phyloP scores from a whole-genome alignment of 2,888 invertebrate genomes.

The Gerosis bhagava region DNA sequence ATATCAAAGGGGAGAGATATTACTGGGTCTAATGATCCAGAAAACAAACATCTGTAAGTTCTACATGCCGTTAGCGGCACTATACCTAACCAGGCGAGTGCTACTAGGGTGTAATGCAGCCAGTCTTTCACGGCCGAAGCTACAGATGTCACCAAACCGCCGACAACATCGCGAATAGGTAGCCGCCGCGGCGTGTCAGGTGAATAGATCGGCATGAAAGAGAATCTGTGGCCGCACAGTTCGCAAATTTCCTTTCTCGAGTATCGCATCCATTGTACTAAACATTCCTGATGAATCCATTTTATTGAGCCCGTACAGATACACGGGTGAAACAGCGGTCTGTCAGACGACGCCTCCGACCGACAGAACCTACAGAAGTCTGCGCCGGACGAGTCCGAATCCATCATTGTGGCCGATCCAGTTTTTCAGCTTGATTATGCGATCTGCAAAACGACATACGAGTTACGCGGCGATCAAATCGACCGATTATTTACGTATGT shows the following conservation, averaged over 20 bases:
- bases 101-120: conserved; percentile 98
- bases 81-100: conserved; percentile 97
- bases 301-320: conserved; percentile 99
- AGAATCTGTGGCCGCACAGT: conserved; percentile 97
- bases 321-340: conserved; percentile 98
- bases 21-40: conserved; percentile 93
- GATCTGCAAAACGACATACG: conserved; percentile 57
- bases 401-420: conserved; percentile 75
- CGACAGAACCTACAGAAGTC: conserved; percentile 99
- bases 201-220: conserved; percentile 99
- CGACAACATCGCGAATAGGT: conserved; percentile 95
- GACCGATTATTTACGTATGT: neutral
- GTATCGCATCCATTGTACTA: conserved; percentile 99
- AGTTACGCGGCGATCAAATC: conserved; percentile 5
- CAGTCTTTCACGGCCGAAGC: conserved; percentile 97
- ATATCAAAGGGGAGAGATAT: conserved; percentile 95
- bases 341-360: conserved; percentile 95
- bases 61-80: conserved; percentile 98
- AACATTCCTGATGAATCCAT: conserved; percentile 99
- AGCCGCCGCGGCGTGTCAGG: conserved; percentile 99
- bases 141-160: conserved; percentile 94
- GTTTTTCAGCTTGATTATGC: conserved; percentile 62
- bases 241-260: conserved; percentile 99
- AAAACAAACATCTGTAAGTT: conserved; percentile 96
- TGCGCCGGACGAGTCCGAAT: conserved; percentile 81